Evolutionary conservation across 2,888 invertebrate species (phyloP).

Genomic region (Pachliopta kotzebuea): DNA sequence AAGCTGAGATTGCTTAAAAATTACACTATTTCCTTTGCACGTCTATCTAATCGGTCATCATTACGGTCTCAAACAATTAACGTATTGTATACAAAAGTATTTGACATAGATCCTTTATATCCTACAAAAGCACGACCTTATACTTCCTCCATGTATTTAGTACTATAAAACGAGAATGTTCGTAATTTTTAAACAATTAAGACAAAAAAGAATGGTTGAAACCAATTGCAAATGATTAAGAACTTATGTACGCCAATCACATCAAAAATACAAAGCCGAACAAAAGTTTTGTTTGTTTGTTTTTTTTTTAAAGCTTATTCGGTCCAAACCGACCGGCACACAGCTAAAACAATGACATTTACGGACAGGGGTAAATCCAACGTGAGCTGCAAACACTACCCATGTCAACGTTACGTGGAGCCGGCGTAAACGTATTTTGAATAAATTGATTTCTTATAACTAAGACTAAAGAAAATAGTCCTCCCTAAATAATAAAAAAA

Average conservation of each 20-base stretch:
- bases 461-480: not conserved
- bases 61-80: no score
- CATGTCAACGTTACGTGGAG: conserved; percentile 25
- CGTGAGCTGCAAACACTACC: conserved; percentile 25
- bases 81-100: no score
- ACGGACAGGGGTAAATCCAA: conserved; percentile 27
- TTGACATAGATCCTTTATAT: no score
- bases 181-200: not conserved
- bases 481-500: not conserved
- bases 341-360: conserved; percentile 21
- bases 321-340: not conserved
- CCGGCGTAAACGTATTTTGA: conserved; percentile 19
- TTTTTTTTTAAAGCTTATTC: conserved; percentile 6
- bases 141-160: no score
- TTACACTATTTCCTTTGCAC: no score
- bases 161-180: no score
- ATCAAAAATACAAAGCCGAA: not conserved
- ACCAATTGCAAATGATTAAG: not conserved
- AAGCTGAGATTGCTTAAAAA: no score
- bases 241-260: not conserved
- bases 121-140: no score
- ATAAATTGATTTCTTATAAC: conserved; percentile 20
- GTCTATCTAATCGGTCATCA: no score
- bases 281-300: conserved; percentile 1
- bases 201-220: not conserved